Percentiles rank a stretch among this genome's conserved stretches.
These are phyloP conservation scores for Morelia viridis DNA, from an alignment of 2,797 vertebrate genomes.

Conservation along the genomic window DNA sequence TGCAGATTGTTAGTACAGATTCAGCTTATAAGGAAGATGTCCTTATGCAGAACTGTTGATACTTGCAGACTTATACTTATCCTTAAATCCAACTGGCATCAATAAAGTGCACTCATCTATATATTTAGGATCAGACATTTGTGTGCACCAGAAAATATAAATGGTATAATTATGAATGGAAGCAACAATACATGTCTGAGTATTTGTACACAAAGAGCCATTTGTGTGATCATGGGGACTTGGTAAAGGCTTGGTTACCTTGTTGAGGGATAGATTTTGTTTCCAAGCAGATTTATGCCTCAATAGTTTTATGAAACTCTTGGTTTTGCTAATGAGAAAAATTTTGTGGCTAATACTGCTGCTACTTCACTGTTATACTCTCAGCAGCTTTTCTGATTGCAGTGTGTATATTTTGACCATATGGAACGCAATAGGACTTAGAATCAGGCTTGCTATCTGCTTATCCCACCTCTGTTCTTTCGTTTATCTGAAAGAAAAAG, in stretches of 20 bases:
- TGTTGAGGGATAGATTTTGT: not conserved
- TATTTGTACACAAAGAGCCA: not conserved
- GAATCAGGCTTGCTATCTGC: not conserved
- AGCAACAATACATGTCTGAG: not conserved
- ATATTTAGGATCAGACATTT: not conserved
- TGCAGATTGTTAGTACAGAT: conserved; percentile 7
- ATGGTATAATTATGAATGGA: not conserved
- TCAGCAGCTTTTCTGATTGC: not conserved
- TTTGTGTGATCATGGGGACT: not conserved
- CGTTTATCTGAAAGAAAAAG: not conserved
- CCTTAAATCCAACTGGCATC: not conserved
- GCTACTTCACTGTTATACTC: not conserved
- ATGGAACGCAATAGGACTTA: not conserved
- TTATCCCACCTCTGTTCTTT: not conserved
- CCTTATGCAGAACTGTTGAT: not conserved
- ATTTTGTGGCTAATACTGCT: not conserved
- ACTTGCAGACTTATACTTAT: not conserved
- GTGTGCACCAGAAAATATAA: not conserved
- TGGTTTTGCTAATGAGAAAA: not conserved
- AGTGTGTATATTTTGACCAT: not conserved
- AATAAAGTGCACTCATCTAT: not conserved
- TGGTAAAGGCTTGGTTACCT: not conserved
- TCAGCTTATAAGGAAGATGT: not conserved
- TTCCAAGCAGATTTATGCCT: not conserved
- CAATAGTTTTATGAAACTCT: not conserved